Evolutionary conservation across 2,113 vertebrate species (phyloP).

Genomic region (Scophthalmus maximus): DNA sequence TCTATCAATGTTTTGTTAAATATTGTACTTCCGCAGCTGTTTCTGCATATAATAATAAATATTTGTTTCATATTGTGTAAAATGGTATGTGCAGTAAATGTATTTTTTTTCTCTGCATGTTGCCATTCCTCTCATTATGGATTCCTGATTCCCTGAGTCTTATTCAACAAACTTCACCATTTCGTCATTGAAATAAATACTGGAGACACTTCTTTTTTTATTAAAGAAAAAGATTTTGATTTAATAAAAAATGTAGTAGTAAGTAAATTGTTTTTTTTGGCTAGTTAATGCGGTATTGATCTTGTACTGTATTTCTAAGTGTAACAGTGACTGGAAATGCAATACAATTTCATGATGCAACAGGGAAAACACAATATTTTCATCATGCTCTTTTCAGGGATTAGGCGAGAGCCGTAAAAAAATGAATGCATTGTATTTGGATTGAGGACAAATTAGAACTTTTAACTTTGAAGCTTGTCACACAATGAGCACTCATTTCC

Average conservation of each 20-base stretch:
- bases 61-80: neutral
- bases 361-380: constrained; percentile 21
- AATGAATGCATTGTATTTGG: constrained; percentile 54
- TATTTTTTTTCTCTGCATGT: too few species aligned
- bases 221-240: neutral
- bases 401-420: constrained; percentile 18
- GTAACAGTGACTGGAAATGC: neutral
- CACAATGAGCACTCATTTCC: constrained; percentile 79
- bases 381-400: constrained; percentile 30
- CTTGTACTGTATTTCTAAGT: neutral
- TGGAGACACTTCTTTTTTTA: too few species aligned
- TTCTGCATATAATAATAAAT: neutral
- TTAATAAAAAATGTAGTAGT: too few species aligned
- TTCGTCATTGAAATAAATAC: too few species aligned
- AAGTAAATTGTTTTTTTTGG: too few species aligned
- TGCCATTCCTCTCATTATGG: too few species aligned
- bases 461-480: constrained; percentile 75
- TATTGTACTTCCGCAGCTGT: neutral
- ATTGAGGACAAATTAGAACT: constrained; percentile 51
- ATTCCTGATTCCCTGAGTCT: too few species aligned
- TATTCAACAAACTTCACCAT: too few species aligned
- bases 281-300: neutral
- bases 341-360: constrained; percentile 15
- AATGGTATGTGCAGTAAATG: neutral
- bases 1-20: neutral